Conservation (phyloP, 1,140 invertebrate genomes). For the Mercenaria mercenaria region DNA sequence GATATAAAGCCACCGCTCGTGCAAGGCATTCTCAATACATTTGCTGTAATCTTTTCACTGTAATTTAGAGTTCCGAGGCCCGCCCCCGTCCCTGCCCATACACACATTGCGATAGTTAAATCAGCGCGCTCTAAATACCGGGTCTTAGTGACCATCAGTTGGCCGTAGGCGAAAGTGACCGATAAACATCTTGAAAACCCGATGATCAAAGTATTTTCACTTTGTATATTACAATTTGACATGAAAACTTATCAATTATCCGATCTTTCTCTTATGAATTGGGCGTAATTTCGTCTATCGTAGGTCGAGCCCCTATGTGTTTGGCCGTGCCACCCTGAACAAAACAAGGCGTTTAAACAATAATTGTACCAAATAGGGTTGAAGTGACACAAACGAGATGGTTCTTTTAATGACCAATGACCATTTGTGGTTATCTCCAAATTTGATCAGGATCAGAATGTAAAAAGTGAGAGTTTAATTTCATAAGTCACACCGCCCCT, state of each 20-base stretch:
- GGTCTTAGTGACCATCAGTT: slow-evolving; percentile 41
- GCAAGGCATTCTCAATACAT: slow-evolving; percentile 36
- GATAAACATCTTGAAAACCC: slow-evolving; percentile 59
- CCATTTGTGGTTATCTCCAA: slow-evolving; percentile 56
- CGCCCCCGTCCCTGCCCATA: neutral
- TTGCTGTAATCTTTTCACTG: slow-evolving; percentile 38
- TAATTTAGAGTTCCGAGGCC: slow-evolving; percentile 41
- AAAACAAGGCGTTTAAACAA: slow-evolving; percentile 59
- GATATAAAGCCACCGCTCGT: slow-evolving; percentile 34
- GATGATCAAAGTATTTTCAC: slow-evolving; percentile 57
- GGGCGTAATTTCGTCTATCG: slow-evolving; percentile 62
- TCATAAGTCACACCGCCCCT: slow-evolving; percentile 66
- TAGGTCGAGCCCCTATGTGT: slow-evolving; percentile 44
- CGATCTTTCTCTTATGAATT: slow-evolving; percentile 61
- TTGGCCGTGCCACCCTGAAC: slow-evolving; percentile 58
- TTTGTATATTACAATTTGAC: slow-evolving; percentile 63
- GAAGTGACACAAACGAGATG: slow-evolving; percentile 60
- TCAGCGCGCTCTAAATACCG: slow-evolving; percentile 26
- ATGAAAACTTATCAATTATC: slow-evolving; percentile 65
- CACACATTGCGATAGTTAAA: slow-evolving; percentile 40
- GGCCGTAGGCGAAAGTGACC: slow-evolving; percentile 41
- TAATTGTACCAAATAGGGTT: slow-evolving; percentile 55
- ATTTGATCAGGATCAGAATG: slow-evolving; percentile 30
- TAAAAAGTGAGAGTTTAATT: slow-evolving; percentile 67
- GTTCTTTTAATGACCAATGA: slow-evolving; percentile 54